These are phyloP conservation scores for Erythrocebus patas DNA, from an alignment of 2,113 vertebrate species.

Conservation along the genomic window DNA sequence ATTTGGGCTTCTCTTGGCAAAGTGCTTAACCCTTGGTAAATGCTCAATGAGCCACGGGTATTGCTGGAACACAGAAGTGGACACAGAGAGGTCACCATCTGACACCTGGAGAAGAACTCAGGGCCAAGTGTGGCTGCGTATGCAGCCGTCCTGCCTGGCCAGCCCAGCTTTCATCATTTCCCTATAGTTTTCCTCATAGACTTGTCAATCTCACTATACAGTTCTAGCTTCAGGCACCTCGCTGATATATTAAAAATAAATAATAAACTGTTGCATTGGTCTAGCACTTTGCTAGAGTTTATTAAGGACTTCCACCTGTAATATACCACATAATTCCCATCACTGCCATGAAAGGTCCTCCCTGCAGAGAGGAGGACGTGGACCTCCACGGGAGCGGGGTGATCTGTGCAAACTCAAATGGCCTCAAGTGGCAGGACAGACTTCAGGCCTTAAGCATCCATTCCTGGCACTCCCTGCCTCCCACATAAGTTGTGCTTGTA, in stretches of 20 bases:
- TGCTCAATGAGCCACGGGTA: rapidly evolving
- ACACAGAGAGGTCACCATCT: rapidly evolving
- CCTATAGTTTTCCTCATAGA: background rate
- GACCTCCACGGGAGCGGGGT: too few species aligned
- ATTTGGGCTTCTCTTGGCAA: background rate
- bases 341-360: background rate
- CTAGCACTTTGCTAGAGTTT: background rate
- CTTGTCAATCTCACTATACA: background rate
- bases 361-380: too few species aligned
- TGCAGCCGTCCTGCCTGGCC: rapidly evolving
- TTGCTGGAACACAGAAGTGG: rapidly evolving
- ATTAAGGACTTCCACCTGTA: background rate
- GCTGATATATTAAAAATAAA: constrained; percentile 12
- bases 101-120: too few species aligned
- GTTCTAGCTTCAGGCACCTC: background rate
- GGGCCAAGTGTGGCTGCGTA: rapidly evolving
- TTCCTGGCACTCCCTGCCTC: background rate
- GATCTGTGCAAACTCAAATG: rapidly evolving
- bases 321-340: background rate
- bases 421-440: too few species aligned
- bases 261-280: background rate
- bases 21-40: too few species aligned
- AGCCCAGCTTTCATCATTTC: background rate
- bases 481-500: rapidly evolving
- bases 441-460: rapidly evolving